Evolutionary conservation across 2,888 invertebrate species (phyloP), one percentile per base, ranked within the genome.

Genomic region (Neoaliturus tenellus): DNA sequence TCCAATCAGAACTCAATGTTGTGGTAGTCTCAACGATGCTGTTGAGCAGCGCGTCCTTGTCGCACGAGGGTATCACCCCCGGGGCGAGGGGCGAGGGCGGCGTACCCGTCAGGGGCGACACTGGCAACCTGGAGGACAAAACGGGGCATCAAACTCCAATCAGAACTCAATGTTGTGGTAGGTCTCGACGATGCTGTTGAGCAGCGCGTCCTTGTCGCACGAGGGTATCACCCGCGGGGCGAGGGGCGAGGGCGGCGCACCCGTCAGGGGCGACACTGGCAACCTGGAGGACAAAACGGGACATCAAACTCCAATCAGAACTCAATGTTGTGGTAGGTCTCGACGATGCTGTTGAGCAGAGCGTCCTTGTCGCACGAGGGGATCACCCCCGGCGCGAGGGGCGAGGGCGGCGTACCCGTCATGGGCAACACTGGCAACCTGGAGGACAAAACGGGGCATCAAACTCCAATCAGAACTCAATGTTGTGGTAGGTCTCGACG

Each of bases 11-110:
- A 10, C 39, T 86, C 85, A 33, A 84, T 87, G 90, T 89, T 83
- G 92, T 92, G 90, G 90, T 95, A 95, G 94, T 93, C 86, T 94
- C 93, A 73, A 94, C 95, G 87, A 95, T 93, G 89, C 94, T 95
- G 89, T 95, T 94, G 88, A 95, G 91, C 83, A 95, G 93, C 58
- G 95, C 95, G 55, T 94, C 93, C 88, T 95, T 95, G 86, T 94
- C 93, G 58, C 95, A 93, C 75, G 94, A 93, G 2, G 94, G 93
- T n/a, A 94, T 90, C 87, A 93, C 92, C 88, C 93, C 93, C 12
- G 93, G 92, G 85, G 93, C 92, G 35, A 92, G 90, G 12, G 92
- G 91, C 86, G 33, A 20, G 6, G 81, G 81, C 62, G 83, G 73
- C 41, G 58, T 51, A 17, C 85, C 51, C 31, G 83, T 31, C 31